A percentile compares a stretch with the other conserved stretches of the same genome.
phyloP scores from a whole-genome alignment of 35 echinoderm and acorn worm species.

The Apostichopus parvimensis region DNA sequence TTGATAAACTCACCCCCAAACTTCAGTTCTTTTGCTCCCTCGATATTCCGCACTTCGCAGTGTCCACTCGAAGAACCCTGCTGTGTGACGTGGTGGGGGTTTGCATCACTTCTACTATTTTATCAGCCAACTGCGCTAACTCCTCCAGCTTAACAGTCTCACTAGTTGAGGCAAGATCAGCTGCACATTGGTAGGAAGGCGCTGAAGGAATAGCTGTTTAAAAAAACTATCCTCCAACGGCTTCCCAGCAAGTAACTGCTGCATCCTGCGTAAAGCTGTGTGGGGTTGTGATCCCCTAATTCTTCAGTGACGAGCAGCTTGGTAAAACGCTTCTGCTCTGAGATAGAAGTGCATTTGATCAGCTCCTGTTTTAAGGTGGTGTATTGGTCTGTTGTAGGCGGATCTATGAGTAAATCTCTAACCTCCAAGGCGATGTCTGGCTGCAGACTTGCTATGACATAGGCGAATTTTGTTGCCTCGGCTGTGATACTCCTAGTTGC shows the following conservation, averaged over 20 bases:
- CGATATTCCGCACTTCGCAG: too few relatives aligned
- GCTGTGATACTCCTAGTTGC: slow-evolving; percentile 45
- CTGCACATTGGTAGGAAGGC: slow-evolving; percentile 44
- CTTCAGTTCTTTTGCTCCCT: too few relatives aligned
- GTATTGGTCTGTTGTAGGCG: slow-evolving; percentile 8
- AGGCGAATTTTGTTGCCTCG: slow-evolving; percentile 51
- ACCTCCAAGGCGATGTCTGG: slow-evolving; percentile 36
- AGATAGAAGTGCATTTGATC: slow-evolving; percentile 40
- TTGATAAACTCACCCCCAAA: too few relatives aligned
- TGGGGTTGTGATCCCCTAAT: slow-evolving; percentile 38
- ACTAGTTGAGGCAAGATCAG: slow-evolving; percentile 46
- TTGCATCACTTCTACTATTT: slow-evolving; percentile 18
- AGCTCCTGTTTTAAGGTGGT: slow-evolving; percentile 33
- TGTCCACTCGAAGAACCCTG: too few relatives aligned
- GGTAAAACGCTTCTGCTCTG: slow-evolving; percentile 60
- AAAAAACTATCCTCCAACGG: slow-evolving; percentile 14
- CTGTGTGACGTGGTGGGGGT: too few relatives aligned
- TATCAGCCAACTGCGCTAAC: slow-evolving; percentile 34
- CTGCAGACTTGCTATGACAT: slow-evolving; percentile 48
- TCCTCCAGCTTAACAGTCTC: slow-evolving; percentile 1
- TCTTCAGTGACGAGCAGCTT: slow-evolving; percentile 23
- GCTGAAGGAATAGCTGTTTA: slow-evolving; percentile 52
- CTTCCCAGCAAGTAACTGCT: slow-evolving; percentile 48
- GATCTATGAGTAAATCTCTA: slow-evolving; percentile 23
- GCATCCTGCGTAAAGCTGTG: slow-evolving; percentile 53